phyloP scores from a whole-genome alignment of 2,888 invertebrate species.

The Gibbula magus region DNA sequence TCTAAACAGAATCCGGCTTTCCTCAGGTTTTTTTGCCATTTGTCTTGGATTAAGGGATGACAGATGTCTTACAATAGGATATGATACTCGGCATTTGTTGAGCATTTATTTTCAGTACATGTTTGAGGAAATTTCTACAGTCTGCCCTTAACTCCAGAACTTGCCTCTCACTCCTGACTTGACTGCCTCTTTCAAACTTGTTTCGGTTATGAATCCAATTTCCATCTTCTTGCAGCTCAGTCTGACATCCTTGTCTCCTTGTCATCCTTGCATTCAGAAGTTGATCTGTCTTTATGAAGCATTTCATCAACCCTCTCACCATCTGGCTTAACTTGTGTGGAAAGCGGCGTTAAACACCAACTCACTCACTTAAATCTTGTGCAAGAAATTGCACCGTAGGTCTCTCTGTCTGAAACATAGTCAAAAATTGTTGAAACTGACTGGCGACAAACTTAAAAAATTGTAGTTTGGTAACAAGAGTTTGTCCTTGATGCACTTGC shows the following conservation, averaged over 20 bases:
- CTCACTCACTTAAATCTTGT: constrained; percentile 27
- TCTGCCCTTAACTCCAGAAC: constrained; percentile 33
- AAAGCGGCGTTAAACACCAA: no score
- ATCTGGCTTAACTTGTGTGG: no score
- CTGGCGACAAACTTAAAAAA: constrained; percentile 37
- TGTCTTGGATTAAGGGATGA: constrained; percentile 27
- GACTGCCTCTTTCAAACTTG: constrained; percentile 25
- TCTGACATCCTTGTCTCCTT: neutral
- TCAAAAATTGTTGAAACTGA: constrained; percentile 35
- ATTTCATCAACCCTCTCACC: constrained; percentile 33
- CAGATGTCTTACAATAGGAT: constrained; percentile 31
- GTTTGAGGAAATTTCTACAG: constrained; percentile 23
- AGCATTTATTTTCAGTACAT: constrained; percentile 12
- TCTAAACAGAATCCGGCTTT: no score
- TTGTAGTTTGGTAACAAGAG: constrained; percentile 35
- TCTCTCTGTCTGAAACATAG: constrained; percentile 35
- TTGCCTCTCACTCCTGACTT: constrained; percentile 27
- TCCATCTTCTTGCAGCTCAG: constrained; percentile 25
- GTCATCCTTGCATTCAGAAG: constrained; percentile 6
- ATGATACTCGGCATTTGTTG: constrained; percentile 28
- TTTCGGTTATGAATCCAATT: constrained; percentile 30
- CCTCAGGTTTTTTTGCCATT: constrained; percentile 1
- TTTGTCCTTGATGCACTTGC: constrained; percentile 6
- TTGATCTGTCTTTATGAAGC: neutral
- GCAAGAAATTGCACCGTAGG: constrained; percentile 38